A percentile compares a stretch with the other conserved stretches of the same genome.
Conservation (phyloP, 2,797 vertebrate genomes). For the Schizopygopsis malacanthus region DNA sequence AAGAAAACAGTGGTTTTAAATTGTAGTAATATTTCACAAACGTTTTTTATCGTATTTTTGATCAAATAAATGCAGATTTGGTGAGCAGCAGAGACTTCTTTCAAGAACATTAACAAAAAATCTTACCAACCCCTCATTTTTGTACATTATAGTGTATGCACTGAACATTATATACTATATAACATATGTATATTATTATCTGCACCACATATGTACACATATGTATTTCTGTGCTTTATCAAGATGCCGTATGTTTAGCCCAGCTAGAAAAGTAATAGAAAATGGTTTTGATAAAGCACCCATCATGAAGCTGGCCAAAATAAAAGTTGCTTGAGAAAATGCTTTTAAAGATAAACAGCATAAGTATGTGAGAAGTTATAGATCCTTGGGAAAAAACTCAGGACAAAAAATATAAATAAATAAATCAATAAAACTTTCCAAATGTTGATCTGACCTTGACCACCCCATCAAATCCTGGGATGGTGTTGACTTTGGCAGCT, state of each 20-base stretch:
- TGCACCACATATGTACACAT: not conserved
- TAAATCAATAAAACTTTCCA: not conserved
- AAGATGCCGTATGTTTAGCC: not conserved
- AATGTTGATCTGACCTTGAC: conserved; percentile 84
- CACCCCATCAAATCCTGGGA: conserved; percentile 96
- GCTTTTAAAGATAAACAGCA: not conserved
- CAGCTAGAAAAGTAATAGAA: not conserved
- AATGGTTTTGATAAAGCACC: not conserved
- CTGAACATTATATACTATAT: not conserved
- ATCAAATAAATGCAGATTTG: not conserved
- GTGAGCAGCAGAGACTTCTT: not conserved
- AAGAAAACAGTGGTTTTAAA: not conserved
- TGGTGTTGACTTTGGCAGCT: conserved; percentile 94
- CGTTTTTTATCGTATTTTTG: not conserved
- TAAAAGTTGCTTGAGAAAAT: not conserved
- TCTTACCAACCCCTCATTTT: not conserved
- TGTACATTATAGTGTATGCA: not conserved
- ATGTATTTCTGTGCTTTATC: not conserved
- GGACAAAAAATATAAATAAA: not conserved
- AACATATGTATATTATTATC: not conserved
- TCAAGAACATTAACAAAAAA: not conserved
- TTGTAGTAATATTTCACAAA: too few species aligned
- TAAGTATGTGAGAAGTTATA: not conserved
- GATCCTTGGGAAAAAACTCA: not conserved
- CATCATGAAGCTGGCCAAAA: not conserved